phyloP scores from a whole-genome alignment of 2,888 invertebrate genomes.

The Caenorhabditis sp. region DNA sequence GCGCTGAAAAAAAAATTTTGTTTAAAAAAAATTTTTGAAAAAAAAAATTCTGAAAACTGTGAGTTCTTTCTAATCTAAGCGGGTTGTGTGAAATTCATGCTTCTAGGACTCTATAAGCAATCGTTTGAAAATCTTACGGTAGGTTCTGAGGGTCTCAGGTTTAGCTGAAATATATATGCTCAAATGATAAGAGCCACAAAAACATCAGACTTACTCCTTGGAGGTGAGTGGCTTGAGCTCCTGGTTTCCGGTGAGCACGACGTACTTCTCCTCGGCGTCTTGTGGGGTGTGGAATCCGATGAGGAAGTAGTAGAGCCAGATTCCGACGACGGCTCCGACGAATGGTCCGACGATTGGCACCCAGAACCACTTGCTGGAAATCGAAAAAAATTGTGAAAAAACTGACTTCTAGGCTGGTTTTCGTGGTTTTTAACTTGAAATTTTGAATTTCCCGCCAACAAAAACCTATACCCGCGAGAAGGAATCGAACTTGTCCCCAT shows the following conservation, averaged over 20 bases:
- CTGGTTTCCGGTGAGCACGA: constrained; percentile 76
- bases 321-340: constrained; percentile 84
- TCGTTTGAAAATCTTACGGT: not conserved
- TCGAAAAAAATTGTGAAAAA: constrained; percentile 7
- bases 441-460: not conserved
- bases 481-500: not conserved
- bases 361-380: constrained; percentile 85
- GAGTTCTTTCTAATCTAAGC: not conserved
- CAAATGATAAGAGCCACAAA: not conserved
- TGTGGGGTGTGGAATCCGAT: constrained; percentile 85
- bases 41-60: not conserved
- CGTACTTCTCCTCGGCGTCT: constrained; percentile 76
- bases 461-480: not conserved
- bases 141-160: constrained; percentile 32
- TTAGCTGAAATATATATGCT: constrained; percentile 43
- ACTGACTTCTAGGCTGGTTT: not conserved
- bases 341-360: constrained; percentile 86
- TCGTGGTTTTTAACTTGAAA: not conserved
- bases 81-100: too few species aligned
- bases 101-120: not conserved
- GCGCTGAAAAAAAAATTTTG: constrained; percentile 50
- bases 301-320: constrained; percentile 84
- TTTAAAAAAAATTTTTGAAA: not conserved
- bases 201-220: constrained; percentile 71
- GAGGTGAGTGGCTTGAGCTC: constrained; percentile 76